Evolutionary conservation across 2,797 vertebrate genomes (phyloP).

Genomic region (Ambastaia sidthimunki): DNA sequence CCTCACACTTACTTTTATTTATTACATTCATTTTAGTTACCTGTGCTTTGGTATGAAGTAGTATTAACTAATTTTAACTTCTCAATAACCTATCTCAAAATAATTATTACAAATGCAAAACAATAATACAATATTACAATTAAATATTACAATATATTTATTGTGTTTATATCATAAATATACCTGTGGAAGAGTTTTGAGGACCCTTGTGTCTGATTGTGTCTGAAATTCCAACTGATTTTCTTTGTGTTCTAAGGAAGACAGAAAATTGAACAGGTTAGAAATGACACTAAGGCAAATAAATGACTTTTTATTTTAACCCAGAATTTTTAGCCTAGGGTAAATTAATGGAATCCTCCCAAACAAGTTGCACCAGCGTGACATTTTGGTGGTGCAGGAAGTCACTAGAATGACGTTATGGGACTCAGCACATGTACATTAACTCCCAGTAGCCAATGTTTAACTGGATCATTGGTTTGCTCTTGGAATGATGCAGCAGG

Average conservation of each 20-base stretch:
- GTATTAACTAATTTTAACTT: not conserved
- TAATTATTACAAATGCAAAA: not conserved
- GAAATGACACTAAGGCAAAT: no score
- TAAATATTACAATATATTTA: no score
- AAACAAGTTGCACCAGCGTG: not conserved
- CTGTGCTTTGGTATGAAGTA: not conserved
- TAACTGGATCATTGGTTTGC: slow-evolving; percentile 42
- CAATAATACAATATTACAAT: not conserved
- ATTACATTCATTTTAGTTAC: not conserved
- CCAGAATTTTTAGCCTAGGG: not conserved
- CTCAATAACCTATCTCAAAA: not conserved
- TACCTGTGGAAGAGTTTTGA: not conserved
- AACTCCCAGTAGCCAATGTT: slow-evolving; percentile 7
- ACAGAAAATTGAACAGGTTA: not conserved
- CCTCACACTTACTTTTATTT: slow-evolving; percentile 14
- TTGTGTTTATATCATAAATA: no score
- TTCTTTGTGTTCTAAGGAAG: not conserved
- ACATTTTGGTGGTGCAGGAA: not conserved
- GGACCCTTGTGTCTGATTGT: no score
- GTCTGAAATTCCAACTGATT: not conserved
- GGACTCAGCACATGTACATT: not conserved
- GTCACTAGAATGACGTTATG: not conserved
- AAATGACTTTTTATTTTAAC: not conserved
- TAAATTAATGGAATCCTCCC: not conserved
- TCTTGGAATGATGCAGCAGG: not conserved